A percentile compares a stretch with the other conserved stretches of the same genome.
Conservation (phyloP, 2,888 invertebrate species). For the Augochlorella aurata region DNA sequence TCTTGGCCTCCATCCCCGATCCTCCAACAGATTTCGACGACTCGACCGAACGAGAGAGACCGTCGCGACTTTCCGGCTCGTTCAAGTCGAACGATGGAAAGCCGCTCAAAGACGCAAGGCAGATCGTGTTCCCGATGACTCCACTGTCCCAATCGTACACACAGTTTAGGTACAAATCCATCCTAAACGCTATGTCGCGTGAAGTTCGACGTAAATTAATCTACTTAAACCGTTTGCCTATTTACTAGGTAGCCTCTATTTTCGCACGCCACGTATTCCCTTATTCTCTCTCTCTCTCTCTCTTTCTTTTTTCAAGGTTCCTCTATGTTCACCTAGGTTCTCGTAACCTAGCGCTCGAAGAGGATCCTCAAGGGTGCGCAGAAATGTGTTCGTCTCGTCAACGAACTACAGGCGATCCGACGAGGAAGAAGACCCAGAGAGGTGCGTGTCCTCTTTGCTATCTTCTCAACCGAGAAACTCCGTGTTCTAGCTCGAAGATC, state of each 20-base stretch:
- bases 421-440: neutral
- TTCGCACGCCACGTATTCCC: slow-evolving; percentile 50
- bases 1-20: slow-evolving; percentile 9
- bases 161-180: slow-evolving; percentile 36
- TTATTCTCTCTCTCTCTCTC: slow-evolving; percentile 15
- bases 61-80: slow-evolving; percentile 52
- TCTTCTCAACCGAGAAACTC: neutral
- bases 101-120: slow-evolving; percentile 32
- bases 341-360: slow-evolving; percentile 37
- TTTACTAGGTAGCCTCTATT: slow-evolving; percentile 78
- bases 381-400: neutral
- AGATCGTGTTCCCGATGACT: neutral
- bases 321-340: slow-evolving; percentile 31
- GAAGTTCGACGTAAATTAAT: slow-evolving; percentile 60
- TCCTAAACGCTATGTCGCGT: slow-evolving; percentile 62
- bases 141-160: neutral
- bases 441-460: neutral
- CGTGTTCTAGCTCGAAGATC: neutral
- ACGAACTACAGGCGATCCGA: neutral
- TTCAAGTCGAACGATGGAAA: slow-evolving; percentile 65
- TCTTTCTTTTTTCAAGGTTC: too few relatives aligned
- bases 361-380: neutral
- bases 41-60: neutral
- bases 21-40: neutral
- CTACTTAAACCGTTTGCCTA: slow-evolving; percentile 67